Percentiles rank a stretch among this genome's conserved stretches.
Evolutionary conservation across 2,888 invertebrate species (phyloP).

Genomic region (Eupeodes luniger): DNA sequence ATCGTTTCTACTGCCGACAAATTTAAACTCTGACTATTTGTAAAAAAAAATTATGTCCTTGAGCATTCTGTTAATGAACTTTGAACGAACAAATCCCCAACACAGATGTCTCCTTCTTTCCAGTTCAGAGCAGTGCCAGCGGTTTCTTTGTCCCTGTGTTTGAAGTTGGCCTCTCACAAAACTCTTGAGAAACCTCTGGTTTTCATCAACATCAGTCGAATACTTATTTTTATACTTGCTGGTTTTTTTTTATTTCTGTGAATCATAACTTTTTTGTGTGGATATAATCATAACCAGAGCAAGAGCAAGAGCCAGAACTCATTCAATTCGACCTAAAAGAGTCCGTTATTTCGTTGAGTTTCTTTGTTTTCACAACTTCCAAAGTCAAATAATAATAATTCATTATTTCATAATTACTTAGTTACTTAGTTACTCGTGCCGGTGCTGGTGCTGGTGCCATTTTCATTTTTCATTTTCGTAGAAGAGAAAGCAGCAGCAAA

Average conservation of each 20-base stretch:
- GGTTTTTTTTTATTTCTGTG: background rate
- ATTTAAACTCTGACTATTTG: background rate
- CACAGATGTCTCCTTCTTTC: background rate
- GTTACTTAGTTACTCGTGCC: slow-evolving; percentile 53
- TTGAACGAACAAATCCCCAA: background rate
- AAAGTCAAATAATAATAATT: slow-evolving; percentile 68
- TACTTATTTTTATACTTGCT: background rate
- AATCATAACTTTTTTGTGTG: background rate
- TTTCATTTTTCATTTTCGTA: background rate
- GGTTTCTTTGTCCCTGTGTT: background rate
- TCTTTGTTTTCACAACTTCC: slow-evolving; percentile 38
- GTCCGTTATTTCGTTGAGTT: slow-evolving; percentile 35
- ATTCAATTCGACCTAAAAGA: slow-evolving; percentile 61
- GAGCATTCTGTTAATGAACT: slow-evolving; percentile 13
- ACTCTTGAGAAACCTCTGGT: background rate
- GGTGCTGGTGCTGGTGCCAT: too few species aligned
- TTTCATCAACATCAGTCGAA: background rate
- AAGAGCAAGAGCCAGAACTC: slow-evolving; percentile 12
- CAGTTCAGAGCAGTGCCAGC: background rate
- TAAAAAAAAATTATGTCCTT: background rate
- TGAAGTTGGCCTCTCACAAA: background rate
- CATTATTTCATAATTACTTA: slow-evolving; percentile 69
- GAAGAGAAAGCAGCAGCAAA: background rate
- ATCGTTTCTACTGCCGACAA: background rate
- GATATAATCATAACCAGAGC: slow-evolving; percentile 26